Base-by-base conservation (phyloP, 1,140 invertebrate genomes). In the Drosophila serrata region DNA sequence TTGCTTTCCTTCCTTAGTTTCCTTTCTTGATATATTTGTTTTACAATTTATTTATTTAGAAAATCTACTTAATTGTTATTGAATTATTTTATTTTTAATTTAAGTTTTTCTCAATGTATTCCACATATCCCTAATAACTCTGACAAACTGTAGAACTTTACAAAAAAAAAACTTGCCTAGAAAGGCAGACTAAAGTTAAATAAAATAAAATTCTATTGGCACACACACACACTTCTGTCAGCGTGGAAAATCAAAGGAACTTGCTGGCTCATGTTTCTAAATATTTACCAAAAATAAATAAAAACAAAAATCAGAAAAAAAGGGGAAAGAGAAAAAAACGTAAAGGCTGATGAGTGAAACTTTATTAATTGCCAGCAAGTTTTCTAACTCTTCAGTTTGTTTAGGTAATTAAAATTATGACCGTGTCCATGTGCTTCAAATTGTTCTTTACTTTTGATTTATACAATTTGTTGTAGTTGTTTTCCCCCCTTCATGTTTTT, bases 401-500 rank as follows among this genome's bases (percentile, higher is more conserved):
- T 87, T 87, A 77, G 84, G 85, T 87, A 84, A 87, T 87, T 87
- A 75, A 90, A 87, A 84, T 78, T 87, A 74, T 87, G 68, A 40
- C 72, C 84, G 37, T 79, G 67, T 61, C 39, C 59, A 43, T 51
- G 45, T 56, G 63, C 65, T 22, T 39, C 37, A 35, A 53, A 59
- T 49, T 57, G 43, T 68, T 72, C 65, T 72, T 72, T 72, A 43
- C 68, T 72, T 70, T 72, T 69, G 68, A 70, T 48, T 72, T 70
- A 70, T 45, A 33, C 35, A 43, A 17, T 55, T 31, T 55, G 3
- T 35, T 35, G 4, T 58, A 9, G 1, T 13, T 27, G 13, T 12
- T 19, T 17, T 24, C 6, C 4, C 4, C 24, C 4, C 24, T 24
- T 24, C 24, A 3, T 24, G 24, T n/a, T 8, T 19, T 31, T 31